Conservation (phyloP, 2,113 vertebrate species). For the Mobula hypostoma region DNA sequence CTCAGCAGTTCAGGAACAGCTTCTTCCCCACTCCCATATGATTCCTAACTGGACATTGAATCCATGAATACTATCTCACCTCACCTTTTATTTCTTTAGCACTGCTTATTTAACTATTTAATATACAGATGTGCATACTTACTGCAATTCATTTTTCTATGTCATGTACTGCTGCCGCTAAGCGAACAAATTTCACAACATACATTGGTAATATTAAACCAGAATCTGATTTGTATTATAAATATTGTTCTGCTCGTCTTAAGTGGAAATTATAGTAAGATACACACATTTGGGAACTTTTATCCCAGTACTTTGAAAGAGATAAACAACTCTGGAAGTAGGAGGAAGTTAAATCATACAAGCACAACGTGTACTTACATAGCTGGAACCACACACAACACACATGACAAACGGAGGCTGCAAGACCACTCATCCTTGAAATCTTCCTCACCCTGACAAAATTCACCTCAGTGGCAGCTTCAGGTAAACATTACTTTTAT, state of each 20-base stretch:
- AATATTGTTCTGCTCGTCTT: neutral
- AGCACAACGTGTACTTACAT: neutral
- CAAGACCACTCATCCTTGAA: neutral
- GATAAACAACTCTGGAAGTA: neutral
- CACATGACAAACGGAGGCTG: neutral
- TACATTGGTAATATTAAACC: too few species aligned
- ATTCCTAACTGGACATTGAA: too few species aligned
- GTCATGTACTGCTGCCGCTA: too few species aligned
- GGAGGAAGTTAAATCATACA: conserved; percentile 1
- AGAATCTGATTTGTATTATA: neutral
- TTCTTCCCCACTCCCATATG: too few species aligned
- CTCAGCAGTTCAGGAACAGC: too few species aligned
- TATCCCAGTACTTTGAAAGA: neutral
- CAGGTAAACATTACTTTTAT: neutral
- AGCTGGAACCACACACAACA: neutral
- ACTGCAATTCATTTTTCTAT: too few species aligned
- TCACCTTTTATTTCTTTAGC: too few species aligned
- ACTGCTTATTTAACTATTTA: too few species aligned
- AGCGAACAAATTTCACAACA: too few species aligned
- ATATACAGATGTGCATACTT: too few species aligned
- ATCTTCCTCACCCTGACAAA: neutral
- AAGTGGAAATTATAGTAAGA: neutral
- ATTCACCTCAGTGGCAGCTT: neutral
- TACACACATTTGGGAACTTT: neutral
- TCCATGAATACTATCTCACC: too few species aligned